Base-by-base conservation (phyloP, 2,888 invertebrate species). In the Patella depressa region DNA sequence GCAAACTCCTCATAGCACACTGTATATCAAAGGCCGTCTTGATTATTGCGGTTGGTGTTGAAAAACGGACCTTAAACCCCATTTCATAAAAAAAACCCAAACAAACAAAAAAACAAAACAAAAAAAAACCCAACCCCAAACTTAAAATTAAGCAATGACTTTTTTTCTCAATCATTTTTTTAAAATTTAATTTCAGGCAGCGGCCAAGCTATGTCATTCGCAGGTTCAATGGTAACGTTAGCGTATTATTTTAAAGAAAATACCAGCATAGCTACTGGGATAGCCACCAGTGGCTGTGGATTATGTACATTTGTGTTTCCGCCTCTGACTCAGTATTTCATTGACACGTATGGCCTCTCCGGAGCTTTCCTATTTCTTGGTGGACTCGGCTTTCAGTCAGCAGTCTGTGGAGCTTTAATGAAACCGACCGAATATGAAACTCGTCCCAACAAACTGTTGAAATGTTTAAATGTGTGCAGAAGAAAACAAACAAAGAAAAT, bases 391-490 rank as follows among this genome's bases (percentile, higher is more conserved):
- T 71, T 76, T 54, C 76, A 76, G 29, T n/a, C 76, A 29, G 71
- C 71, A 7, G 71, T 76, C 4, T 76, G 76, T 71, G 76, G 76
- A 12, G 55, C 72, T 17, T 53, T 76, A 54, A 70, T 76, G 57
- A 54, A 57, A 45, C 76, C 76, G 17, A 72, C 76, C 17, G 45
- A 71, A 17, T 76, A 57, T 76, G 76, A 76, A 72, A 54, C 45
- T 19, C 65, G 65, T 12, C 24, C 65, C 11, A 65, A 65, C 12
- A 65, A 19, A 0, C 19, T 12, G 3, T 65, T 24, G 19, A 65
- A 65, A 65, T 19, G 65, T 65, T 65, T 19, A 14, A 24, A 14
- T 19, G 1, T 24, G 19, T 24, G 65, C 14, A 19, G 24, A 11
- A 14, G 24, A 65, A 11, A 65, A 65, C 19, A 65, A 11, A 24